Conservation (phyloP, 2,888 invertebrate genomes). For the Lycaena phlaeas region DNA sequence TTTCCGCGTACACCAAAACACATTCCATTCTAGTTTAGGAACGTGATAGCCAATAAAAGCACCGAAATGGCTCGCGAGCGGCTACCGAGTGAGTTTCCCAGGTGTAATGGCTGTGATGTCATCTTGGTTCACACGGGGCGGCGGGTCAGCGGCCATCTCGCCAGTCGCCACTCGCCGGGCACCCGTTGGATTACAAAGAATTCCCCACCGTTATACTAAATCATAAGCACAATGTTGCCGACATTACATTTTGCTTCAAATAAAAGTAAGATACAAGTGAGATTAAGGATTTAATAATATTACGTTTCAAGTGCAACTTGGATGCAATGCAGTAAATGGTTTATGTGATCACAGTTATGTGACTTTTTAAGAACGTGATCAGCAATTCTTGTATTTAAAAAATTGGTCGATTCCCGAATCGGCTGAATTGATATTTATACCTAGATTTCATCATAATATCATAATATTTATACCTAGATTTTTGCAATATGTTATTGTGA, state of each 20-base stretch:
- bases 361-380: no score
- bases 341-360: no score
- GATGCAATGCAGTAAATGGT: no score
- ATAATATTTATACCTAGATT: no score
- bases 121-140: constrained; percentile 36
- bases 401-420: no score
- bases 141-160: constrained; percentile 27
- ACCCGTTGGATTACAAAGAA: constrained; percentile 23
- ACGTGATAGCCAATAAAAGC: constrained; percentile 63
- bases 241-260: neutral
- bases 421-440: no score
- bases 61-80: constrained; percentile 49
- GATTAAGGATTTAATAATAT: no score
- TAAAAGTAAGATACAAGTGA: no score
- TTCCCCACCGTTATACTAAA: constrained; percentile 3
- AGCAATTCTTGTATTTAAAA: no score
- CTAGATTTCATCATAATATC: no score
- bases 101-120: constrained; percentile 40
- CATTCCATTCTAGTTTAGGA: constrained; percentile 62
- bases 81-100: constrained; percentile 59
- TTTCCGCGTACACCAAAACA: constrained; percentile 54
- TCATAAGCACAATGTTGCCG: neutral
- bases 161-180: constrained; percentile 30
- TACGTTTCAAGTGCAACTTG: no score
- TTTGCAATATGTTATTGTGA: no score